Base-by-base conservation (phyloP, 2,113 vertebrate species). In the Dasyornis broadbenti region DNA sequence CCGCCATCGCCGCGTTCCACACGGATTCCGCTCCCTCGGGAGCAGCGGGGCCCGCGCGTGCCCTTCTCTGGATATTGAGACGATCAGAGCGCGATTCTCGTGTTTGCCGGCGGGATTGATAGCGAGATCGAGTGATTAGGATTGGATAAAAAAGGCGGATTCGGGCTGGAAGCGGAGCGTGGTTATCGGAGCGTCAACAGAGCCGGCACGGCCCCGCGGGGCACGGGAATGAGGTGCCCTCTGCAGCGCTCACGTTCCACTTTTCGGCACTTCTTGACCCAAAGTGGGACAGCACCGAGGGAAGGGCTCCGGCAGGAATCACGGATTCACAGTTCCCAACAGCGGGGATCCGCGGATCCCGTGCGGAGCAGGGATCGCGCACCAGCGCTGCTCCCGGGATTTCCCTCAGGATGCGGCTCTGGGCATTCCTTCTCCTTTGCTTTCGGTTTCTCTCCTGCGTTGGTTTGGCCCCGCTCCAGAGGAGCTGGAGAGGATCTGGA, bases 361-460 rank as follows among this genome's bases (percentile, higher is more conserved):
- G 0, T 1, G 0, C 1, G 1, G 64, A 73, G 69, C 11, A 0
- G 40, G 24, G 33, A 22, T 50, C 2, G 4, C 2, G 0, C 4
- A 1, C 31, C 33, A 20, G 5, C 3, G 0, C 17, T 2, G n/a
- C 73, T 27, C 73, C 44, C 8, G 17, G 53, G 47, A 3, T 8
- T 23, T 13, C 59, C 66, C 40, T 15, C 1, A 0, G 33, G 14
- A 31, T 15, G 30, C 2, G 21, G 70, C 39, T 31, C 64, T 7
- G 53, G 42, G 4, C 18, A 3, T n/a, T 31, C 50, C 35, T 50
- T 22, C 28, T 59, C 42, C 37, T 73, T 4, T 3, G 28, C 59
- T 37, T 60, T 20, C 23, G 2, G 24, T 15, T 76, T 60, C 35
- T 77, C 31, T 39, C 3, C 92, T 7, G 5, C 1, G 15, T 2